These are phyloP conservation scores for Ceuthmochares aereus DNA, from an alignment of 2,113 vertebrate genomes.

Conservation along the genomic window DNA sequence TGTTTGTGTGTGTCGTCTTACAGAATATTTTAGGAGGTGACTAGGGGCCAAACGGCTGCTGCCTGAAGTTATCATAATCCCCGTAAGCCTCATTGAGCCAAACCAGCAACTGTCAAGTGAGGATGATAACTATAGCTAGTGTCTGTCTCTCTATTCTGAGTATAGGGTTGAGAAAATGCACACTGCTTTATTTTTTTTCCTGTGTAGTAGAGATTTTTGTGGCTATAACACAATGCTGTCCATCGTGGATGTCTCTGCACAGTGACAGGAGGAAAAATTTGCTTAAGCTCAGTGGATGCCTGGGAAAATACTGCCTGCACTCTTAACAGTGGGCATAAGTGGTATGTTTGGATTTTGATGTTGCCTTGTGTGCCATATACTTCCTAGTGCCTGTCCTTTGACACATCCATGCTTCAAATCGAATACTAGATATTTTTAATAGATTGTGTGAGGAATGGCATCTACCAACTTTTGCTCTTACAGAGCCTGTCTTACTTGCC, in stretches of 20 bases:
- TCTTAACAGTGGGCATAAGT: neutral
- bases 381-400: neutral
- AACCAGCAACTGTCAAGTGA: constrained; percentile 68
- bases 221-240: neutral
- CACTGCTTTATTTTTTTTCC: neutral
- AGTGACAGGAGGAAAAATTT: neutral
- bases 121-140: constrained; percentile 38
- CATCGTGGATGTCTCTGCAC: neutral
- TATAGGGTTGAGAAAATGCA: neutral
- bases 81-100: constrained; percentile 45
- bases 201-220: neutral
- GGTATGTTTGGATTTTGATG: neutral
- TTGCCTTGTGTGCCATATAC: neutral
- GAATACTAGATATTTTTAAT: neutral
- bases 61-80: constrained; percentile 56
- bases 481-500: neutral
- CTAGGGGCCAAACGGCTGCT: constrained; percentile 26
- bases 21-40: constrained; percentile 71
- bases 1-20: constrained; percentile 58
- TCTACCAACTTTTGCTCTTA: neutral
- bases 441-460: neutral
- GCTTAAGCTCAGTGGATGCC: neutral
- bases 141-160: neutral
- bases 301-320: neutral
- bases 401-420: neutral